These are phyloP conservation scores for Rhagonycha fulva DNA, from an alignment of 2,888 invertebrate genomes.

Conservation along the genomic window DNA sequence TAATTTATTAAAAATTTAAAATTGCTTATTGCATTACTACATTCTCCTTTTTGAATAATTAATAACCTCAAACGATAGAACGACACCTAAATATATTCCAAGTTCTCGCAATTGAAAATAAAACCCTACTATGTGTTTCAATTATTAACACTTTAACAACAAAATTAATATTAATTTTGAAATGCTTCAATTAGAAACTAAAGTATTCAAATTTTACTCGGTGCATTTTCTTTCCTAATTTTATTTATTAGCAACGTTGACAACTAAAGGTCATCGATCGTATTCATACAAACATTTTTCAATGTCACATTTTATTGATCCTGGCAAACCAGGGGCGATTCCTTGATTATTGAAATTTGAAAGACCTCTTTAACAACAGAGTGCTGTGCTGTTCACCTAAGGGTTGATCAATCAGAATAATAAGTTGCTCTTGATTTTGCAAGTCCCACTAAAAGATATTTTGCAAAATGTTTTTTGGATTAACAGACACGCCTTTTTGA, in stretches of 20 bases:
- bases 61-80: neutral
- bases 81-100: neutral
- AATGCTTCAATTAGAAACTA: neutral
- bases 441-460: no score
- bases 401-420: no score
- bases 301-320: neutral
- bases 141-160: neutral
- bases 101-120: neutral
- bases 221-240: neutral
- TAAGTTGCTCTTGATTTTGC: no score
- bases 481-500: no score
- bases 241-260: neutral
- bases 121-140: neutral
- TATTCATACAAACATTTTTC: neutral
- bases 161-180: neutral
- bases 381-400: no score
- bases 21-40: neutral
- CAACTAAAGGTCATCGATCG: neutral
- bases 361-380: neutral
- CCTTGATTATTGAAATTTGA: neutral
- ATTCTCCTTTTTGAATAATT: neutral
- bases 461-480: no score
- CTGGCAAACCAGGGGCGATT: neutral
- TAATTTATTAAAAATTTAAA: slow-evolving; percentile 4
- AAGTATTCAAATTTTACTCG: neutral